Evolutionary conservation across 2,888 invertebrate species (phyloP), one percentile per base, ranked within the genome.

Genomic region (Neelides folsomi): DNA sequence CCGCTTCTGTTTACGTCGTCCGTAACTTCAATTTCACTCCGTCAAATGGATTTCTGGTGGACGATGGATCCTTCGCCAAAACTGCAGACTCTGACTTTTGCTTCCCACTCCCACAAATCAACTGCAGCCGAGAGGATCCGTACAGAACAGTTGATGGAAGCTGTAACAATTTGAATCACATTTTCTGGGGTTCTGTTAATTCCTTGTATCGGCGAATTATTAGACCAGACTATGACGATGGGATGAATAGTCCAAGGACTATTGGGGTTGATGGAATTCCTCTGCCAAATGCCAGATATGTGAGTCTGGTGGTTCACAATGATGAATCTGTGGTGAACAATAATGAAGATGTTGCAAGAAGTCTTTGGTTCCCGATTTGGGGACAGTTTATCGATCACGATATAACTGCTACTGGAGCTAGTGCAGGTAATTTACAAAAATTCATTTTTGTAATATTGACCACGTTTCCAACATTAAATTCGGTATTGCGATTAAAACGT

Each of bases 361-460:
- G 86, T 0, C 83, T 86, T 0, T 83, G 89, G 82, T 68, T 88
- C 55, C 87, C 88, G 0, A 83, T 87, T 4, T 89, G 86, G 77
- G 89, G 88, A 0, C 88, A 89, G 72, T 88, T 90, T 70, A 67
- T 89, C 12, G 87, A 88, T 69, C 88, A 89, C 62, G 89, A 89
- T 62, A 80, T 89, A 51, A 86, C 87, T 0, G 83, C 86, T 6
- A 88, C 87, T 0, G 86, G 87, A 0, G 71, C 84, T 7, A 52
- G 52, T 39, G 34, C 34, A 12, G 51, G 51, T 52, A 19, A 18
- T 41, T 18, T 8, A 42, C 18, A 16, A 42, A 12, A 12, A 7
- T 42, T 3, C 12, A 18, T 18, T 42, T 3, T 19, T 10, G 10
- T 13, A 42, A 40, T 13, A 40, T 8, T 13, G 13, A 8, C 15